Evolutionary conservation across 2,797 vertebrate species (phyloP), one percentile per base, ranked within the genome.

Genomic region (Sus cebifrons): DNA sequence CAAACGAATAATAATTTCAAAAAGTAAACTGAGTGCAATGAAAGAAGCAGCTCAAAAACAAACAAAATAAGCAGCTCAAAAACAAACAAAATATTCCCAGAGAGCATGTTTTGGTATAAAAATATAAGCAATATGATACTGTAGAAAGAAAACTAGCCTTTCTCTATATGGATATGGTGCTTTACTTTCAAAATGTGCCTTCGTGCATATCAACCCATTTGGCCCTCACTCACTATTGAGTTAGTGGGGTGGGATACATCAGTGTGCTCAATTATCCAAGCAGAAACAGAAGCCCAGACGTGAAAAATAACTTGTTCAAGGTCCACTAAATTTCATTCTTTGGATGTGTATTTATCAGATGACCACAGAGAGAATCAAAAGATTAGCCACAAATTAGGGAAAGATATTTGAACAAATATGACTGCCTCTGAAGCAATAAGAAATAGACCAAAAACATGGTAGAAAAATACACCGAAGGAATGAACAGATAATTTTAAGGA

Each of bases 251-350:
- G 29, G 21, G 64, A 14, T 60, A 17, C 17, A 93, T 21, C 36
- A 4, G 18, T 1, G 1, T 54, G 70, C 54, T 95, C 71, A 40
- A 54, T 67, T 27, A 82, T 16, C 27, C 58, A 21, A 77, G 60
- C 5, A 83, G 86, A 91, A 94, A 65, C 58, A 40, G 86, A 91
- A 97, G 74, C 49, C 32, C 67, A 84, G 67, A 58, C 67, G 44
- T 49, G 49, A n/a, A 77, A 89, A 91, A 67, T 87, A 56, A 91
- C 74, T 86, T 81, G 54, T 84, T 85, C 65, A 82, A 32, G 56
- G 74, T 40, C 88, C 77, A 78, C n/a, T 20, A 60, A 56, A 25
- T 60, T 91, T 93, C 79, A 91, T 73, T 94, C 94, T 79, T 89
- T 74, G 67, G 27, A 81, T 71, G 40, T 95, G 70, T 92, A 17